Evolutionary conservation across 2,888 invertebrate genomes (phyloP).

Genomic region (Agapostemon virescens): DNA sequence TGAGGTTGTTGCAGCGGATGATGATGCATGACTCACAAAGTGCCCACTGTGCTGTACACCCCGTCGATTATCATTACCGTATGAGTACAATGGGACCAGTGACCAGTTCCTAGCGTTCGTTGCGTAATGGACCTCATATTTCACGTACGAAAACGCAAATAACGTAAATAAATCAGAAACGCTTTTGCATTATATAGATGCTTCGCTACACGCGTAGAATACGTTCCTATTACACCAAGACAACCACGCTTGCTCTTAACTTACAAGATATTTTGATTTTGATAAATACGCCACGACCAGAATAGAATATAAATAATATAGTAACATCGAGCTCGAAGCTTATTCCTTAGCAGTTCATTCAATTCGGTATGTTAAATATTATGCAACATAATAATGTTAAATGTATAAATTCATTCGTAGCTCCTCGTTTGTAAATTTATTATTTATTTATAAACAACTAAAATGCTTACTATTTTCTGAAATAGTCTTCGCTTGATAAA

Average conservation of each 20-base stretch:
- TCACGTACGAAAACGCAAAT: slow-evolving; percentile 47
- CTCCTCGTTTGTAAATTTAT: too few relatives aligned
- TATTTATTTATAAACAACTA: background rate
- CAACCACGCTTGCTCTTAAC: background rate
- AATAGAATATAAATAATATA: background rate
- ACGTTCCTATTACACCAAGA: background rate
- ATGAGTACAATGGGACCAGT: slow-evolving; percentile 53
- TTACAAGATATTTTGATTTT: slow-evolving; percentile 5
- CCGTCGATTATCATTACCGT: slow-evolving; percentile 65
- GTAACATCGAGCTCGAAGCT: background rate
- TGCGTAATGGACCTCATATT: slow-evolving; percentile 50
- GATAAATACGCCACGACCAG: background rate
- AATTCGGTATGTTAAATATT: background rate
- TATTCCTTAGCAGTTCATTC: background rate
- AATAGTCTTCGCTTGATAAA: background rate
- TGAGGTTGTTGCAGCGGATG: slow-evolving; percentile 53
- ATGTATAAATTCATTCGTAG: background rate
- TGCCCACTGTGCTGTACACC: slow-evolving; percentile 64
- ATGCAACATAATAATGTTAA: background rate
- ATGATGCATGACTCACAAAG: slow-evolving; percentile 67
- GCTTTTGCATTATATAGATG: slow-evolving; percentile 4
- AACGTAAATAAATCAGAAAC: slow-evolving; percentile 39
- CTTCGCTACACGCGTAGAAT: background rate
- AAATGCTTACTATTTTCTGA: background rate
- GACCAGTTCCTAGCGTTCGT: slow-evolving; percentile 51